These are phyloP conservation scores for Micromesistius poutassou DNA, from an alignment of 2,797 vertebrate species.

Conservation along the genomic window DNA sequence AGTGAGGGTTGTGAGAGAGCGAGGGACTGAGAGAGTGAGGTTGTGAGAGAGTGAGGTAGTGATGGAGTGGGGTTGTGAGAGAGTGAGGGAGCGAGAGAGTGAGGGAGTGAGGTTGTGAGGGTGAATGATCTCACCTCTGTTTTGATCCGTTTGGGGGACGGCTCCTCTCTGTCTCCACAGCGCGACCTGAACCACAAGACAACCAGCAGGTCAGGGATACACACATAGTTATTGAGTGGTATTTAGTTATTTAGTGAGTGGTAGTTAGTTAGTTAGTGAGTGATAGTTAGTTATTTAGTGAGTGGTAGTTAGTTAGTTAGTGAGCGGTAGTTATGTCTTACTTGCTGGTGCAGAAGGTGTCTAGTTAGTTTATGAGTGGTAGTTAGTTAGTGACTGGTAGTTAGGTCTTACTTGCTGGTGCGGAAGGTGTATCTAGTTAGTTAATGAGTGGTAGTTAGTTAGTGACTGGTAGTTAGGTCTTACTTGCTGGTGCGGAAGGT, in stretches of 20 bases:
- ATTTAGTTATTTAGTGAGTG: background rate
- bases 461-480: no score
- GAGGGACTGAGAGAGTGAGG: background rate
- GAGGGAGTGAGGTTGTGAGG: background rate
- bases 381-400: background rate
- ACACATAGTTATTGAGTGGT: background rate
- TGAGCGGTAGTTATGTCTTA: background rate
- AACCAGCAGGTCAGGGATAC: slow-evolving; percentile 27
- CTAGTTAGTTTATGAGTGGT: no score
- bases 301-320: background rate
- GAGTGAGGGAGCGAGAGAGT: background rate
- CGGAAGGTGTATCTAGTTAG: background rate
- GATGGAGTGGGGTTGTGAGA: background rate
- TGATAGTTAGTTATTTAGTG: background rate
- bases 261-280: background rate
- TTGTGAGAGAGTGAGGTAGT: background rate
- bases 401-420: no score
- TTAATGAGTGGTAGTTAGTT: no score
- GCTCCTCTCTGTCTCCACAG: slow-evolving; percentile 91
- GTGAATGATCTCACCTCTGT: slow-evolving; percentile 80
- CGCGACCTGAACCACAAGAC: slow-evolving; percentile 78
- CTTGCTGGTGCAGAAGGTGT: background rate
- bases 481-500: background rate
- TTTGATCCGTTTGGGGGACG: slow-evolving; percentile 96
- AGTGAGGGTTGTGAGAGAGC: no score